phyloP scores from a whole-genome alignment of 2,888 invertebrate genomes.

The Siphlonurus alternatus region DNA sequence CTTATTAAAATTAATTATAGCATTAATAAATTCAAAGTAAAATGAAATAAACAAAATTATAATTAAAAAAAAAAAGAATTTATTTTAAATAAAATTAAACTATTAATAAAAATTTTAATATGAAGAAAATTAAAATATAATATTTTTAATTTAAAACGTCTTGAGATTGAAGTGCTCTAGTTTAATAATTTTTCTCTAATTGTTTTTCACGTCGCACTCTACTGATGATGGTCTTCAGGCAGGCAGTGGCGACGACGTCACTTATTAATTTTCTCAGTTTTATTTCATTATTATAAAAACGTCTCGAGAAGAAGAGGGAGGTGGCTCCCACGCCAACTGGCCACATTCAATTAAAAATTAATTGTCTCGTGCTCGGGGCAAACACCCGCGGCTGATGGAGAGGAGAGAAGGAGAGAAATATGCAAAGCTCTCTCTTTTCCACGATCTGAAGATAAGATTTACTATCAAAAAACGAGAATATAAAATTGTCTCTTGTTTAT shows the following conservation, averaged over 20 bases:
- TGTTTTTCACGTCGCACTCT: neutral
- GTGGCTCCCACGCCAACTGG: slow-evolving; percentile 2
- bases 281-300: slow-evolving; percentile 3
- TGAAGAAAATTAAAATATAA: neutral
- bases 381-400: neutral
- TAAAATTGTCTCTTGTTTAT: no score
- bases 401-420: no score
- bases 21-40: no score
- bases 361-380: neutral
- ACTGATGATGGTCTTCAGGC: no score
- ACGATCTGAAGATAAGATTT: neutral
- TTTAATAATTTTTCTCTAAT: neutral
- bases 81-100: neutral
- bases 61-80: no score
- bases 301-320: neutral
- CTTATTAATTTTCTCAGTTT: slow-evolving; percentile 2
- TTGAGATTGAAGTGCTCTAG: neutral
- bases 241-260: neutral
- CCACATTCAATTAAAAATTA: slow-evolving; percentile 4
- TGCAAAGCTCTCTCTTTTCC: no score
- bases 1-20: no score
- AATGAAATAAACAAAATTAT: no score
- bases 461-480: neutral
- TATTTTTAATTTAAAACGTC: neutral
- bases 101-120: neutral